Base-by-base conservation (phyloP, 2,888 invertebrate genomes). In the Mythimna albipuncta region DNA sequence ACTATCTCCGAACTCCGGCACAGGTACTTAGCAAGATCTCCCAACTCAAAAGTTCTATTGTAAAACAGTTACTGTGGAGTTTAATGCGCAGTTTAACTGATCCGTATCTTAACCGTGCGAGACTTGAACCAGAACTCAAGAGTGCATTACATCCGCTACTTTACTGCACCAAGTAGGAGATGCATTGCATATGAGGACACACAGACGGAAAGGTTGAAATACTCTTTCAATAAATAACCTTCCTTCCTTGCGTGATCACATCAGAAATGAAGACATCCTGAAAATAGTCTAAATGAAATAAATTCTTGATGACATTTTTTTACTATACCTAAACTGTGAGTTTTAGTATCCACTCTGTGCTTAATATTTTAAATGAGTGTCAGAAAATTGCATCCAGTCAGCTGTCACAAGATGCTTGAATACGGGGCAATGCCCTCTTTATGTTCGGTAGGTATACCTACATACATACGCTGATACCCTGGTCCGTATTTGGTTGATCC, bases 81-180 rank as follows among this genome's bases (percentile, higher is more conserved):
- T 83, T 72, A 83, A 74, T 70, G 67, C 74, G 35, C 74, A 68
- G 74, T 70, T 65, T 71, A 73, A 71, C 68, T 76, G 80, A 83
- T 78, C 74, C 83, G 72, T 67, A 75, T 75, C 74, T 81, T 81
- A 69, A 76, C 64, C 77, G 70, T 69, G 79, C 55, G 64, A 71
- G 83, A 67, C 76, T 73, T 72, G 78, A 82, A 87, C 84, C 76
- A 75, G 79, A 77, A 81, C 81, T 79, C 72, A 79, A 78, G 86
- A 85, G 86, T 88, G 83, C 86, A 87, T 88, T 87, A 82, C 85
- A 85, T 82, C 83, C 85, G 81, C 77, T 83, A 86, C 85, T 88
- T 82, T 75, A 76, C 77, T 77, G 81, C 73, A 69, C 73, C 71
- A 71, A 85, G 77, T 79, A 73, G 64, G 52, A 66, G 69, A 80